phyloP scores from a whole-genome alignment of 37 sponge, comb jelly and placozoan species.

The Beroe ovata region DNA sequence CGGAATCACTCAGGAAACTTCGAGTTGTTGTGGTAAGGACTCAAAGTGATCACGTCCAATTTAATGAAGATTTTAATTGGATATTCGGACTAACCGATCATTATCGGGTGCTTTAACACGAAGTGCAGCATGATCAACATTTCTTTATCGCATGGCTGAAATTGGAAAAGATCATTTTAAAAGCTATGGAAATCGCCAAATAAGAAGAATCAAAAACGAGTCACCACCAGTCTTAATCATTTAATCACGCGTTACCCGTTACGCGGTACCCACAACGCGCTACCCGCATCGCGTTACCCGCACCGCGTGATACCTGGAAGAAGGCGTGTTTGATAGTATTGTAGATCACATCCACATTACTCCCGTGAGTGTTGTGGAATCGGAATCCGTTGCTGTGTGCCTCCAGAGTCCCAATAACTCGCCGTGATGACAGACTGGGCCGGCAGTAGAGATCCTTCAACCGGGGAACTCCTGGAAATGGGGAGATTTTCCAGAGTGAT shows the following conservation, averaged over 20 bases:
- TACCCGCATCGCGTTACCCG: too few relatives aligned
- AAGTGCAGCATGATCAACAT: constrained; percentile 93
- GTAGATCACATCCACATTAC: constrained; percentile 89
- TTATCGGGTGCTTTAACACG: constrained; percentile 84
- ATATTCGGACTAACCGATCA: constrained; percentile 83
- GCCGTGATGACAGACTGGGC: constrained; percentile 78
- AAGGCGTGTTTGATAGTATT: constrained; percentile 92
- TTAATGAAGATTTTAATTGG: too few relatives aligned
- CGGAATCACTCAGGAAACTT: too few relatives aligned
- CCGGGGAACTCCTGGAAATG: constrained; percentile 79
- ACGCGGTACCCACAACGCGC: neutral
- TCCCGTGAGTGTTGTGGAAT: constrained; percentile 65
- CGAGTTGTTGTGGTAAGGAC: too few relatives aligned
- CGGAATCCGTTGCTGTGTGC: constrained; percentile 92
- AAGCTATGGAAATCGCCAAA: too few relatives aligned
- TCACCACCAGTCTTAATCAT: neutral
- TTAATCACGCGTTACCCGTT: neutral
- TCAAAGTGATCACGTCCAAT: too few relatives aligned
- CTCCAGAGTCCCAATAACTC: constrained; percentile 77
- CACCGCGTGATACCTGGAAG: constrained; percentile 86
- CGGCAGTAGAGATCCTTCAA: constrained; percentile 96
- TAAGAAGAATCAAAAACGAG: neutral
- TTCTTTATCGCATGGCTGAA: constrained; percentile 89
- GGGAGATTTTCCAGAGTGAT: too few relatives aligned
- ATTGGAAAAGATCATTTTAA: too few relatives aligned